Conservation (phyloP, 2,113 vertebrate species). For the Clarias batrachus region DNA sequence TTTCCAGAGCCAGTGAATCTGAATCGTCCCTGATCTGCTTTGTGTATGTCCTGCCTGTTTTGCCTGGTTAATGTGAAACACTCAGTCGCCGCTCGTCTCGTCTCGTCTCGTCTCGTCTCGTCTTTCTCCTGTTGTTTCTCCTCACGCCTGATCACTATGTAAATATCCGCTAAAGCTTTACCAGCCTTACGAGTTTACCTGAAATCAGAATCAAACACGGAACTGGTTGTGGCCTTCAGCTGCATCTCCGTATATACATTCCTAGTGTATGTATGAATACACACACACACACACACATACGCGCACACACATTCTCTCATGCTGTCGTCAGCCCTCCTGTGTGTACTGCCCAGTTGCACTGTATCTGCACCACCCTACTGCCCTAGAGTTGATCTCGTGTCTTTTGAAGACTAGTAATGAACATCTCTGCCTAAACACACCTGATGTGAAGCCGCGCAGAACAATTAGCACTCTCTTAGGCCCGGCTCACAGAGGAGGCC, state of each 20-base stretch:
- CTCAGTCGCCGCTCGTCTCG: not conserved
- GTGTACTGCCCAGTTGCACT: not conserved
- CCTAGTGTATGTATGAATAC: not conserved
- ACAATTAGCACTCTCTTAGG: not conserved
- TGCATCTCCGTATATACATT: not conserved
- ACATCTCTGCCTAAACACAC: not conserved
- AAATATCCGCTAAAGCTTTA: not conserved
- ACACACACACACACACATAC: not conserved
- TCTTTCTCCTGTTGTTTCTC: not conserved
- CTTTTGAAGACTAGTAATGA: not conserved
- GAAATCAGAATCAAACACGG: not conserved
- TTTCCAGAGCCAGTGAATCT: not conserved
- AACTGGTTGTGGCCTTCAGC: slow-evolving; percentile 22
- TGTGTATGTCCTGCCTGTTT: slow-evolving; percentile 34
- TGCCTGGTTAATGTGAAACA: slow-evolving; percentile 41
- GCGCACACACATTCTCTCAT: not conserved
- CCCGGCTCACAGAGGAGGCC: not conserved
- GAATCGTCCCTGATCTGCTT: slow-evolving; percentile 10
- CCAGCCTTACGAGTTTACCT: not conserved
- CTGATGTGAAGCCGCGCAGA: not conserved
- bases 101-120: not conserved
- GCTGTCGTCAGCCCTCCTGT: not conserved
- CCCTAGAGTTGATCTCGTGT: not conserved
- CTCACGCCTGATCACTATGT: not conserved
- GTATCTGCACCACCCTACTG: slow-evolving; percentile 12